Percentiles rank a stretch among this genome's conserved stretches.
Conservation (phyloP, 92 coral and sea anemone species). For the Palythoa caribaeorum region DNA sequence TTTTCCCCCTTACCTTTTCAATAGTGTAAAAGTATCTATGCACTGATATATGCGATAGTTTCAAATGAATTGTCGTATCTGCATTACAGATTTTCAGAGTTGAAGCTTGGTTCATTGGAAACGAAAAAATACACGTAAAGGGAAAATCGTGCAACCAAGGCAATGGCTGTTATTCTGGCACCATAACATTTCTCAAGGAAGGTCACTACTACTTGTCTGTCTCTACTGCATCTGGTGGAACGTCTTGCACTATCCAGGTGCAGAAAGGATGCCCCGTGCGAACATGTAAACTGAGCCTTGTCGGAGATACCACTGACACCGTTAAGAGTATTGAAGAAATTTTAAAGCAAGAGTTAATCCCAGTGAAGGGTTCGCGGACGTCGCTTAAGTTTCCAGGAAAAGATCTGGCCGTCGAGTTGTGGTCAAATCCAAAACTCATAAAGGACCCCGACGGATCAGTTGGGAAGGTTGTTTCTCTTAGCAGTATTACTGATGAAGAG, state of each 20-base stretch:
- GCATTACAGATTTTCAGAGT: slow-evolving; percentile 69
- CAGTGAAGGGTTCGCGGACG: slow-evolving; percentile 4
- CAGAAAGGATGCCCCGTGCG: slow-evolving; percentile 61
- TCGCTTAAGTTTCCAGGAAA: slow-evolving; percentile 43
- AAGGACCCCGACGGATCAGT: slow-evolving; percentile 43
- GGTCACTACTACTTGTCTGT: slow-evolving; percentile 62
- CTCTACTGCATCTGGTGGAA: slow-evolving; percentile 50
- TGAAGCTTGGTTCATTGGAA: slow-evolving; percentile 42
- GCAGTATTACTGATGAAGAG: slow-evolving; percentile 72
- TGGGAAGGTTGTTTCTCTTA: slow-evolving; percentile 56
- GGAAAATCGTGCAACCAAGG: slow-evolving; percentile 49
- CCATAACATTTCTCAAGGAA: slow-evolving; percentile 58
- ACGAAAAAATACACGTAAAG: slow-evolving; percentile 40
- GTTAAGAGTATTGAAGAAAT: slow-evolving; percentile 69
- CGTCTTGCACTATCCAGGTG: slow-evolving; percentile 61
- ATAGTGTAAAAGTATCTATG: too few relatives aligned
- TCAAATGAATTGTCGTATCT: neutral
- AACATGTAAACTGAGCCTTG: slow-evolving; percentile 64
- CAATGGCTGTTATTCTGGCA: slow-evolving; percentile 7
- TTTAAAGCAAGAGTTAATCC: slow-evolving; percentile 37
- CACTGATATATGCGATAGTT: neutral
- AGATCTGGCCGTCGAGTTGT: slow-evolving; percentile 54
- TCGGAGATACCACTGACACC: slow-evolving; percentile 59
- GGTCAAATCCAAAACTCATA: slow-evolving; percentile 68
- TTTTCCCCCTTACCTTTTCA: too few relatives aligned